Percentiles rank a stretch among this genome's conserved stretches.
Evolutionary conservation across 2,797 vertebrate species (phyloP).

Genomic region (Linurgus olivaceus): DNA sequence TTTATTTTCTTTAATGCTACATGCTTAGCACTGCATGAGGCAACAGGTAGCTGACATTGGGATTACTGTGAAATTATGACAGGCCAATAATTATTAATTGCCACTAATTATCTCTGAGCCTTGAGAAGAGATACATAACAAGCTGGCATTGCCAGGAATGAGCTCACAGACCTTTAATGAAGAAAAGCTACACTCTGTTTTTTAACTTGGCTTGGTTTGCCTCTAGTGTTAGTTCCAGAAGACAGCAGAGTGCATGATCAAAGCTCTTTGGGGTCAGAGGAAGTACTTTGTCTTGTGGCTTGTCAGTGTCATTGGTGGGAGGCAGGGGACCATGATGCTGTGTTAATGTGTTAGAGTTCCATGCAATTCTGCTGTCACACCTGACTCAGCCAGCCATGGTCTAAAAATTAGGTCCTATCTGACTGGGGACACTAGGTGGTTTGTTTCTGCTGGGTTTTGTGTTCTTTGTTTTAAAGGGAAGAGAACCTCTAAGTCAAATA

Average conservation of each 20-base stretch:
- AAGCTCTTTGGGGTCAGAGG: not conserved
- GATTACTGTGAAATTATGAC: not conserved
- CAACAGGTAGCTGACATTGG: not conserved
- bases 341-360: not conserved
- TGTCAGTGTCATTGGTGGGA: not conserved
- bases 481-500: not conserved
- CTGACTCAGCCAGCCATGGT: not conserved
- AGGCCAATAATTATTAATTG: not conserved
- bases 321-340: not conserved
- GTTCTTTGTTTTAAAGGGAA: not conserved
- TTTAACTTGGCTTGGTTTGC: not conserved
- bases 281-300: not conserved
- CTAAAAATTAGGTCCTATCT: slow-evolving; percentile 31
- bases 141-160: not conserved
- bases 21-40: not conserved
- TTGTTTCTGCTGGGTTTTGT: not conserved
- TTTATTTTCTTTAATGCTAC: not conserved
- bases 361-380: not conserved
- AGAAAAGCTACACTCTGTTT: not conserved
- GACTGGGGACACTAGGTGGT: not conserved
- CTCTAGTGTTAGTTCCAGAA: not conserved
- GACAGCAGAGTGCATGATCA: not conserved
- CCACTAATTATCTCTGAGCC: not conserved
- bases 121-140: not conserved
- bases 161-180: not conserved